Evolutionary conservation across 2,113 vertebrate species (phyloP).

Genomic region (Poeciliopsis prolifica): DNA sequence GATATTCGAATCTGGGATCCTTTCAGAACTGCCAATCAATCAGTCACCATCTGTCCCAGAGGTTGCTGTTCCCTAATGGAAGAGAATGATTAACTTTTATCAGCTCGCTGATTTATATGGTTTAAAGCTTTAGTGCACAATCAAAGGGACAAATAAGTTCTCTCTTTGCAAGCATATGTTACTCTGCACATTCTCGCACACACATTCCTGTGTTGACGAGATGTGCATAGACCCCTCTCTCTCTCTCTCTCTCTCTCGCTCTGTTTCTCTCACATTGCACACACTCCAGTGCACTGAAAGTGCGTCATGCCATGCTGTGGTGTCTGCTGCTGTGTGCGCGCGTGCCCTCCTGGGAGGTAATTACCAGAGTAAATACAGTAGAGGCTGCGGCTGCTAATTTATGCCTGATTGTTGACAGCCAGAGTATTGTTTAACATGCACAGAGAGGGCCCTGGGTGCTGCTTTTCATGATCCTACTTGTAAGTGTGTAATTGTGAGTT

Average conservation of each 20-base stretch:
- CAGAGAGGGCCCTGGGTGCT: constrained; percentile 73
- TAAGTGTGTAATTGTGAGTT: constrained; percentile 24
- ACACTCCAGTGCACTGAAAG: constrained; percentile 47
- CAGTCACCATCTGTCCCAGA: constrained; percentile 62
- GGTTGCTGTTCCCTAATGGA: constrained; percentile 72
- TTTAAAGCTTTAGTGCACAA: constrained; percentile 55
- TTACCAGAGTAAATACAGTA: constrained; percentile 86
- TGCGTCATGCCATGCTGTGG: constrained; percentile 65
- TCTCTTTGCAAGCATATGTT: constrained; percentile 53
- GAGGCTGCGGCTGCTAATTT: constrained; percentile 82
- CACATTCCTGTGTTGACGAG: constrained; percentile 43
- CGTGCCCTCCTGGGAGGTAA: constrained; percentile 82
- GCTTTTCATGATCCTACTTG: constrained; percentile 61
- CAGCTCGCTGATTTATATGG: constrained; percentile 53
- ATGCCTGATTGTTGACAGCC: constrained; percentile 85
- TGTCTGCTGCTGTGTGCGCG: constrained; percentile 51
- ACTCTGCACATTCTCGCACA: constrained; percentile 3
- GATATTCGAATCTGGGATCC: constrained; percentile 62
- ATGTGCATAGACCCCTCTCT: constrained; percentile 55
- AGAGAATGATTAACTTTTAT: constrained; percentile 65
- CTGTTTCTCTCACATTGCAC: neutral
- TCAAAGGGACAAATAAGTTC: constrained; percentile 63
- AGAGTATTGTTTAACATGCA: constrained; percentile 83
- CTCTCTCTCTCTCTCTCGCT: neutral
- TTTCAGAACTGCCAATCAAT: constrained; percentile 74